Percentiles rank a stretch among this genome's conserved stretches.
phyloP scores from a whole-genome alignment of 2,888 invertebrate genomes.

The Lasioglossum zephyrum region DNA sequence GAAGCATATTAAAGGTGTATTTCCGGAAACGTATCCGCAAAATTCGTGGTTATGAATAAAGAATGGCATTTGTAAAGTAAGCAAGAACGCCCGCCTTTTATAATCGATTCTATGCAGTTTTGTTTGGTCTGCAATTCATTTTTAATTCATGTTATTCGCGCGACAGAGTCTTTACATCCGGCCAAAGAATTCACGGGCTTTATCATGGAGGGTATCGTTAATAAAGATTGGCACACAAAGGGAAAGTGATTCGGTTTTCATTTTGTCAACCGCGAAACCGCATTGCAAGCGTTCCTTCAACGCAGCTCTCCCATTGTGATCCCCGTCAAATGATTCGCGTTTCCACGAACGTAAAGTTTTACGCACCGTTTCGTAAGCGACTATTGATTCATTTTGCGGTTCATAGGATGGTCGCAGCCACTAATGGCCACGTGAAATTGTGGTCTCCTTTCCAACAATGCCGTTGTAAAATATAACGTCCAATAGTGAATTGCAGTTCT shows the following conservation, averaged over 20 bases:
- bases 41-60: background rate
- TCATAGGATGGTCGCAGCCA: slow-evolving; percentile 31
- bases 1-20: background rate
- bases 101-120: background rate
- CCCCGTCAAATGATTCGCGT: slow-evolving; percentile 33
- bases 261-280: slow-evolving; percentile 44
- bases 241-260: slow-evolving; percentile 41
- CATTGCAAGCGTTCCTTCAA: slow-evolving; percentile 22
- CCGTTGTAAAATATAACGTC: background rate
- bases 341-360: slow-evolving; percentile 53
- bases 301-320: slow-evolving; percentile 22
- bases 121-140: background rate
- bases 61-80: background rate
- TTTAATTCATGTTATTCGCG: background rate
- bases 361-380: slow-evolving; percentile 35
- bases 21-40: background rate
- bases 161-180: background rate
- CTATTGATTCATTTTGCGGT: slow-evolving; percentile 46
- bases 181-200: background rate
- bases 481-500: background rate
- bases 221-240: slow-evolving; percentile 24
- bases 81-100: background rate
- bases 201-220: slow-evolving; percentile 12
- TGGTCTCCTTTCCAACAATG: slow-evolving; percentile 17
- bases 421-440: slow-evolving; percentile 29